phyloP scores from a whole-genome alignment of 1,140 invertebrate genomes.

The Pissodes strobi region DNA sequence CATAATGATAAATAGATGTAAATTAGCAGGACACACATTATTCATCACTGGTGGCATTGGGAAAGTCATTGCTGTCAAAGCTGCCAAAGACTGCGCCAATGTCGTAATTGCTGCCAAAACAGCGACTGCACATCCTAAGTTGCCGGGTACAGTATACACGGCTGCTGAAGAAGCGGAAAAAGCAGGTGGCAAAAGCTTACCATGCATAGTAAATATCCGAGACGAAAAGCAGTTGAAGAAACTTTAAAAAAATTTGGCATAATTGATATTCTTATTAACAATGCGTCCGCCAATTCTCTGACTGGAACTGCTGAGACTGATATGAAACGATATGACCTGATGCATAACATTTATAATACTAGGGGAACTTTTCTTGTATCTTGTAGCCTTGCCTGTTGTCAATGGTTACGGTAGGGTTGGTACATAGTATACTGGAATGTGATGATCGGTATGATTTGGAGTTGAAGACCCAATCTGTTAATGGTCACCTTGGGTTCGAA shows the following conservation, averaged over 20 bases:
- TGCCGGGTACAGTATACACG: slow-evolving; percentile 97
- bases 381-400: too few species aligned
- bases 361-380: slow-evolving; percentile 92
- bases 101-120: slow-evolving; percentile 96
- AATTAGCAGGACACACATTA: slow-evolving; percentile 87
- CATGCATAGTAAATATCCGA: slow-evolving; percentile 93
- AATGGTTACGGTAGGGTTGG: too few species aligned
- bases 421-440: too few species aligned
- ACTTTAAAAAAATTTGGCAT: slow-evolving; percentile 93
- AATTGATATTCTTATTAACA: slow-evolving; percentile 94
- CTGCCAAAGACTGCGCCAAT: slow-evolving; percentile 93
- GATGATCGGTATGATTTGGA: too few species aligned
- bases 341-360: slow-evolving; percentile 91
- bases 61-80: slow-evolving; percentile 93
- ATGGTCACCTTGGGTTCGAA: too few species aligned
- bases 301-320: slow-evolving; percentile 84
- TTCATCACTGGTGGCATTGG: slow-evolving; percentile 99
- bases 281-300: slow-evolving; percentile 95
- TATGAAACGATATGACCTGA: slow-evolving; percentile 96
- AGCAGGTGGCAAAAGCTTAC: slow-evolving; percentile 86
- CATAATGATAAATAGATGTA: too few species aligned
- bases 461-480: too few species aligned
- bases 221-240: slow-evolving; percentile 88
- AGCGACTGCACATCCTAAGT: slow-evolving; percentile 92
- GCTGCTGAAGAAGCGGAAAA: slow-evolving; percentile 94